These are phyloP conservation scores for Eueides isabella DNA, from an alignment of 1,140 invertebrate genomes.

Conservation along the genomic window DNA sequence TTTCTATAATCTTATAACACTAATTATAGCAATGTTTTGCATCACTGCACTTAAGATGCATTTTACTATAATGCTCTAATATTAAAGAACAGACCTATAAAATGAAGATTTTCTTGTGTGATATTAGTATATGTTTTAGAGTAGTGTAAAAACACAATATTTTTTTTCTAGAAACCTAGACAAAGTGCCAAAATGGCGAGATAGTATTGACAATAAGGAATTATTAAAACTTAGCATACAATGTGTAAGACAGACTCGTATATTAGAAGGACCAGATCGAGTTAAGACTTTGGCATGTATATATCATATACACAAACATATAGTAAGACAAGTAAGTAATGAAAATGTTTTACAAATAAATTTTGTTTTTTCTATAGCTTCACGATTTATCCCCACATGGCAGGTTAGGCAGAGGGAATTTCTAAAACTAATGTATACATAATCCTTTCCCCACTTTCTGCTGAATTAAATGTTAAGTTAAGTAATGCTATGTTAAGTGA, in stretches of 20 bases:
- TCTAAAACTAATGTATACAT: too few species aligned
- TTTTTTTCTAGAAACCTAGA: conserved; percentile 60
- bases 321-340: conserved; percentile 56
- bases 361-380: too few species aligned
- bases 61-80: too few species aligned
- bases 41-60: not conserved
- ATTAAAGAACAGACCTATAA: too few species aligned
- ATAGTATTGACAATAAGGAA: conserved; percentile 49
- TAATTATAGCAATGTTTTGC: not conserved
- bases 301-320: conserved; percentile 64
- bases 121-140: too few species aligned
- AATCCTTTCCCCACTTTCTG: too few species aligned
- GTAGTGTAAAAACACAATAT: not conserved
- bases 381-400: too few species aligned
- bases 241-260: conserved; percentile 57
- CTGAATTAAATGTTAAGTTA: too few species aligned
- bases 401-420: too few species aligned
- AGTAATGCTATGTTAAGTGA: too few species aligned
- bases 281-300: conserved; percentile 61
- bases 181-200: conserved; percentile 62
- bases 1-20: not conserved
- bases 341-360: not conserved
- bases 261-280: conserved; percentile 42
- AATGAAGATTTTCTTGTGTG: too few species aligned
- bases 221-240: conserved; percentile 57